phyloP scores from a whole-genome alignment of 2,888 invertebrate genomes.

The Melanophora roralis region DNA sequence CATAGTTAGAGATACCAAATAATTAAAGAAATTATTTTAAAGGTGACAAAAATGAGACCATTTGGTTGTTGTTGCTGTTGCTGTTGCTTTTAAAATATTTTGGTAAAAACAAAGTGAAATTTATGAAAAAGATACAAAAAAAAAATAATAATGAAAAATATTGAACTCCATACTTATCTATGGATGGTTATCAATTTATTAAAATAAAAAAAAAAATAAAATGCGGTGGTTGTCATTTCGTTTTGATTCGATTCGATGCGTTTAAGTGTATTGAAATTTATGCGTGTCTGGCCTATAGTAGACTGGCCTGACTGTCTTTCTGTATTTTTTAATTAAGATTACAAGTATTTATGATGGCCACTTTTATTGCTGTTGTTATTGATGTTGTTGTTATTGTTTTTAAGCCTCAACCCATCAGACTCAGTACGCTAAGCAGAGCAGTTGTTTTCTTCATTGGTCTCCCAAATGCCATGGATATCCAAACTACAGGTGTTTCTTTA shows the following conservation, averaged over 20 bases:
- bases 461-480: slow-evolving; percentile 35
- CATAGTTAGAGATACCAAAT: background rate
- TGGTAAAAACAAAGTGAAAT: slow-evolving; percentile 50
- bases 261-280: slow-evolving; percentile 20
- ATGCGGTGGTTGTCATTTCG: background rate
- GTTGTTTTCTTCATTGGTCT: background rate
- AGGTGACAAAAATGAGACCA: slow-evolving; percentile 58
- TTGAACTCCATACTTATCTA: slow-evolving; percentile 42
- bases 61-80: slow-evolving; percentile 12
- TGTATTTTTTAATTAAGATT: slow-evolving; percentile 63
- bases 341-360: slow-evolving; percentile 56
- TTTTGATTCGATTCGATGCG: background rate
- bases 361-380: slow-evolving; percentile 17
- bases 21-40: slow-evolving; percentile 33
- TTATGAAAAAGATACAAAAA: background rate
- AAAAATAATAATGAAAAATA: slow-evolving; percentile 49
- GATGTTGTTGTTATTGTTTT: slow-evolving; percentile 27
- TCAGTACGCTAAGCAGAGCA: background rate
- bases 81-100: background rate
- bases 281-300: slow-evolving; percentile 53
- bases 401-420: slow-evolving; percentile 15
- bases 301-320: too few relatives aligned
- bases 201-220: background rate
- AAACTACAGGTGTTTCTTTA: slow-evolving; percentile 53
- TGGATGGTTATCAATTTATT: slow-evolving; percentile 26